phyloP scores from a whole-genome alignment of 2,888 invertebrate species.

The Heliconius sara region DNA sequence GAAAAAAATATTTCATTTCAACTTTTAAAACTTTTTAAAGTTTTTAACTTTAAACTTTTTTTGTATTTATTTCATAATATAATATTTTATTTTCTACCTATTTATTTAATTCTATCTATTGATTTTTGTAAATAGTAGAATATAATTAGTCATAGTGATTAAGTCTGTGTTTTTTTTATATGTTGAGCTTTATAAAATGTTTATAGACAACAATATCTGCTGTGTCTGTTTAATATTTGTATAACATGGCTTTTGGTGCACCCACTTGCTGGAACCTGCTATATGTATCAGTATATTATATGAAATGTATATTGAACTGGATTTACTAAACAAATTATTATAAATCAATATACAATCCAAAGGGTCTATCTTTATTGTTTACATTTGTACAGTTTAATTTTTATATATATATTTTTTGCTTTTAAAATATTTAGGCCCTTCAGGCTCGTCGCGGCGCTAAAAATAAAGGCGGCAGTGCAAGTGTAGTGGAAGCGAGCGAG shows the following conservation, averaged over 20 bases:
- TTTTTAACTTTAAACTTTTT: too few species aligned
- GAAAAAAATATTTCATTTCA: neutral
- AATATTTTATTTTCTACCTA: neutral
- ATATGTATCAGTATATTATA: conserved; percentile 10
- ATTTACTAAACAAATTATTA: neutral
- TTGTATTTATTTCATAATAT: neutral
- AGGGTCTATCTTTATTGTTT: neutral
- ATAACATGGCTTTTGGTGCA: conserved; percentile 29
- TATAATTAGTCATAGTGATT: conserved; percentile 20
- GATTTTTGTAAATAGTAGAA: conserved; percentile 28
- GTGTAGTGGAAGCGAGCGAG: conserved; percentile 87
- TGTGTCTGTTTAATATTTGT: conserved; percentile 16
- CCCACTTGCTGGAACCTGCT: conserved; percentile 32
- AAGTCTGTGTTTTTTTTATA: conserved; percentile 27
- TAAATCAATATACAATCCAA: neutral
- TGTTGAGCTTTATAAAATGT: conserved; percentile 75
- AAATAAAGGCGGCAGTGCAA: conserved; percentile 77
- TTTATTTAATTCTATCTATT: neutral
- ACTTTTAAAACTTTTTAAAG: conserved; percentile 7
- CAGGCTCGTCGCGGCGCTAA: conserved; percentile 87
- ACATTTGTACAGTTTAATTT: neutral
- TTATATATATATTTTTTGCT: neutral
- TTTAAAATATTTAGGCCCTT: conserved; percentile 84
- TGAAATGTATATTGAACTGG: conserved; percentile 2
- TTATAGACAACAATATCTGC: conserved; percentile 48